Conservation (phyloP, 2,797 vertebrate genomes). For the Pampus argenteus region DNA sequence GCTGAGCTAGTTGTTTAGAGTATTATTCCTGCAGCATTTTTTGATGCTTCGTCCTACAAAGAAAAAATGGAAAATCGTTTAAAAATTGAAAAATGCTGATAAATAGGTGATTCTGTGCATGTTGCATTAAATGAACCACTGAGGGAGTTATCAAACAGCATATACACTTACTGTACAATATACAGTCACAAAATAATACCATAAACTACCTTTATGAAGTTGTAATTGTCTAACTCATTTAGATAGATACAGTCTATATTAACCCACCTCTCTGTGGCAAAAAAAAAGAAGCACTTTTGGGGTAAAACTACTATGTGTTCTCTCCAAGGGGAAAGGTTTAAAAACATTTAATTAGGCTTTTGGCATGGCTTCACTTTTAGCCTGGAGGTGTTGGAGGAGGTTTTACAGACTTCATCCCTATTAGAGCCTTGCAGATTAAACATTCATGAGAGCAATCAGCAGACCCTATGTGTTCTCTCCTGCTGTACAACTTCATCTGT, state of each 20-base stretch:
- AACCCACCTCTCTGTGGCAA: slow-evolving; percentile 53
- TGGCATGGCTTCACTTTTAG: slow-evolving; percentile 80
- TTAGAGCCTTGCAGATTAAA: slow-evolving; percentile 78
- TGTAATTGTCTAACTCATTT: too few relatives aligned
- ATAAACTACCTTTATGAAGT: slow-evolving; percentile 27
- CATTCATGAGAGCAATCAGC: slow-evolving; percentile 80
- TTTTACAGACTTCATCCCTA: slow-evolving; percentile 80
- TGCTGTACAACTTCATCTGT: slow-evolving; percentile 67
- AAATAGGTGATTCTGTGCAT: slow-evolving; percentile 3
- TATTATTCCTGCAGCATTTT: not conserved
- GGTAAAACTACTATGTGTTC: slow-evolving; percentile 66
- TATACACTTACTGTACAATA: not conserved
- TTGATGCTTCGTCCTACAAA: not conserved
- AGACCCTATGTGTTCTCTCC: slow-evolving; percentile 68
- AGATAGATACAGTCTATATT: slow-evolving; percentile 35
- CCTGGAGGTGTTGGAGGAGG: slow-evolving; percentile 79
- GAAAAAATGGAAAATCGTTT: not conserved
- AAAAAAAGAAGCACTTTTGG: slow-evolving; percentile 47
- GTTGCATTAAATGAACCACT: not conserved
- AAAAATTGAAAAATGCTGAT: not conserved
- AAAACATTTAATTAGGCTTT: slow-evolving; percentile 85
- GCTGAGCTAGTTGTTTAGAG: not conserved
- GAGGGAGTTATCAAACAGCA: not conserved
- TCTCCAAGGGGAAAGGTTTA: slow-evolving; percentile 81
- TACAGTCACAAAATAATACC: slow-evolving; percentile 1